phyloP scores from a whole-genome alignment of 2,113 vertebrate genomes.

The Hystrix cristata region DNA sequence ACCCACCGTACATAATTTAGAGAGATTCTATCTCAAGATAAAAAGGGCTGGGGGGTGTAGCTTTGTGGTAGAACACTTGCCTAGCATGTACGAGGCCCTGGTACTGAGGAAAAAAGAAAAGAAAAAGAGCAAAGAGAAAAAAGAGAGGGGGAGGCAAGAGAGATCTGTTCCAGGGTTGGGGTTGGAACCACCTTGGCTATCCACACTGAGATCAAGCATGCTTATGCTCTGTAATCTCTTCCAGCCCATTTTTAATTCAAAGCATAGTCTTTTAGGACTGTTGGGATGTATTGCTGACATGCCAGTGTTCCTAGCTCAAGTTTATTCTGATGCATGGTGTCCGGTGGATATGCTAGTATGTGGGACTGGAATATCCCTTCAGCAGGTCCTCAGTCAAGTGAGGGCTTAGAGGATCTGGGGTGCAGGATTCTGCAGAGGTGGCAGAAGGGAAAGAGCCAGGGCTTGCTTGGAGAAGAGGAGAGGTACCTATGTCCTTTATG shows the following conservation, averaged over 20 bases:
- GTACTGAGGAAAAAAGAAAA: not conserved
- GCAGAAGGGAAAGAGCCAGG: not conserved
- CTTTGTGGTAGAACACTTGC: not conserved
- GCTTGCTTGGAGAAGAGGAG: not conserved
- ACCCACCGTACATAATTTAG: not conserved
- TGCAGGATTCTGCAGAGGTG: not conserved
- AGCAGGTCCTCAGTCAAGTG: not conserved
- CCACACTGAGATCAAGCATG: not conserved
- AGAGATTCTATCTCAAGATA: not conserved
- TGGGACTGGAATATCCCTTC: not conserved
- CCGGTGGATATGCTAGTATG: not conserved
- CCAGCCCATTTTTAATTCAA: slow-evolving; percentile 14
- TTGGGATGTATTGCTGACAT: not conserved
- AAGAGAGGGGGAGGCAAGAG: not conserved
- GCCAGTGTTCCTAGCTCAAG: not conserved
- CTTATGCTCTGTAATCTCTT: not conserved
- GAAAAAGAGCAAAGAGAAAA: not conserved
- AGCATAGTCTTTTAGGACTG: not conserved
- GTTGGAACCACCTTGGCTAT: not conserved
- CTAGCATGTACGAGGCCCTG: not conserved
- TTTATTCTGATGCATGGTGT: not conserved
- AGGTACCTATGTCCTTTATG: not conserved
- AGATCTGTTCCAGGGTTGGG: not conserved
- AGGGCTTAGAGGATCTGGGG: not conserved
- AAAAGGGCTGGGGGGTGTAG: not conserved